Percentiles rank a stretch among this genome's conserved stretches.
Evolutionary conservation across 2,797 vertebrate species (phyloP).

Genomic region (Catostomus latipinnis): DNA sequence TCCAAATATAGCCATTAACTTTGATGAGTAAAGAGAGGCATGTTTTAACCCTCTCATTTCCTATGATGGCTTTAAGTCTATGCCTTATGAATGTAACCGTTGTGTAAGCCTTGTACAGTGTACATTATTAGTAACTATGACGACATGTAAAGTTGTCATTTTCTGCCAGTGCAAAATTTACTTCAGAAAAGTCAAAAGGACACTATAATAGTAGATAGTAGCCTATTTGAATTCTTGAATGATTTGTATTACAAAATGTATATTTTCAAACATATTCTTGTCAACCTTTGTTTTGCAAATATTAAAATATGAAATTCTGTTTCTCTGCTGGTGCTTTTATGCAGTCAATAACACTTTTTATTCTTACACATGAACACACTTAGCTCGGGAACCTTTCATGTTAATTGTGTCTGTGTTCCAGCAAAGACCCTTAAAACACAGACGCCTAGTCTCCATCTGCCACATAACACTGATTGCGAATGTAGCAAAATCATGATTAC

Average conservation of each 20-base stretch:
- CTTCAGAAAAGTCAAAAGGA: no score
- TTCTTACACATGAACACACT: slow-evolving; percentile 72
- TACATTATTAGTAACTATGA: neutral
- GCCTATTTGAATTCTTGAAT: neutral
- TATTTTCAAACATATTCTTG: slow-evolving; percentile 20
- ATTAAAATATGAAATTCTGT: slow-evolving; percentile 40
- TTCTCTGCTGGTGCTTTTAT: slow-evolving; percentile 43
- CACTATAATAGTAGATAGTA: neutral
- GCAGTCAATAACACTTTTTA: slow-evolving; percentile 66
- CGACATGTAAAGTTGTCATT: neutral
- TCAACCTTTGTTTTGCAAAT: slow-evolving; percentile 48
- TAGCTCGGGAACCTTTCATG: slow-evolving; percentile 71
- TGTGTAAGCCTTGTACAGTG: slow-evolving; percentile 2
- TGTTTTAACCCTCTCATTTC: slow-evolving; percentile 57
- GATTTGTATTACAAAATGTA: neutral
- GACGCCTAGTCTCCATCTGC: slow-evolving; percentile 64
- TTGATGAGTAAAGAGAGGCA: slow-evolving; percentile 62
- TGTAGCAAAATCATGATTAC: slow-evolving; percentile 79
- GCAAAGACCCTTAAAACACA: slow-evolving; percentile 69
- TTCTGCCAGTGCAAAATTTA: neutral
- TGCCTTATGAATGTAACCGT: slow-evolving; percentile 31
- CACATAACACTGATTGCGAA: slow-evolving; percentile 76
- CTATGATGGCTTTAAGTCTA: slow-evolving; percentile 5
- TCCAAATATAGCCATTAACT: slow-evolving; percentile 71
- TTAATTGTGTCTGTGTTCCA: slow-evolving; percentile 74